These are phyloP conservation scores for Tetramorium bicarinatum DNA, from an alignment of 2,888 invertebrate genomes.

Conservation along the genomic window DNA sequence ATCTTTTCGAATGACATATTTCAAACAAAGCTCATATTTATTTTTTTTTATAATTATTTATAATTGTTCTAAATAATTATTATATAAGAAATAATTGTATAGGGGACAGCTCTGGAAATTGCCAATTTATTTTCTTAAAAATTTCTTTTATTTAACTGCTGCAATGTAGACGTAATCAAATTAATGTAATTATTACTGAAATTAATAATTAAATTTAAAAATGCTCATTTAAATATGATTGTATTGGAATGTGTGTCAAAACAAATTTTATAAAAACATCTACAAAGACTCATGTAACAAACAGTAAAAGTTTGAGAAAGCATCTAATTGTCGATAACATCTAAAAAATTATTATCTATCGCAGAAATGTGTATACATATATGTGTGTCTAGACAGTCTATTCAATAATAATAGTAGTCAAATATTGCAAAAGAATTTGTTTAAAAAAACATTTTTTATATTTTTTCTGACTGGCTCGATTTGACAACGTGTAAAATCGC, in stretches of 20 bases:
- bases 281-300: not conserved
- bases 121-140: not conserved
- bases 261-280: not conserved
- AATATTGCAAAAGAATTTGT: not conserved
- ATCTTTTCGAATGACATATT: not conserved
- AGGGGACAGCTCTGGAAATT: not conserved
- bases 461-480: slow-evolving; percentile 17
- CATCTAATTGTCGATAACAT: not conserved
- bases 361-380: not conserved
- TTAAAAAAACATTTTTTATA: slow-evolving; percentile 14
- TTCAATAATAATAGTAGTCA: not conserved
- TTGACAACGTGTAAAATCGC: slow-evolving; percentile 37
- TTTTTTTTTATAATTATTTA: not conserved
- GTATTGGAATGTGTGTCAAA: not conserved
- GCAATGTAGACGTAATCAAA: not conserved
- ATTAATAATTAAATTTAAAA: slow-evolving; percentile 3
- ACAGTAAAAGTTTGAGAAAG: too few species aligned
- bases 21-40: not conserved
- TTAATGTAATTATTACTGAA: slow-evolving; percentile 1
- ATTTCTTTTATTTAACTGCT: not conserved
- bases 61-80: slow-evolving; percentile 11
- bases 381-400: not conserved
- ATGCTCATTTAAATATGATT: not conserved
- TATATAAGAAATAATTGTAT: not conserved
- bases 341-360: slow-evolving; percentile 22